These are phyloP conservation scores for Cryptomyrus ogoouensis DNA, from an alignment of 2,113 vertebrate genomes.

Conservation along the genomic window DNA sequence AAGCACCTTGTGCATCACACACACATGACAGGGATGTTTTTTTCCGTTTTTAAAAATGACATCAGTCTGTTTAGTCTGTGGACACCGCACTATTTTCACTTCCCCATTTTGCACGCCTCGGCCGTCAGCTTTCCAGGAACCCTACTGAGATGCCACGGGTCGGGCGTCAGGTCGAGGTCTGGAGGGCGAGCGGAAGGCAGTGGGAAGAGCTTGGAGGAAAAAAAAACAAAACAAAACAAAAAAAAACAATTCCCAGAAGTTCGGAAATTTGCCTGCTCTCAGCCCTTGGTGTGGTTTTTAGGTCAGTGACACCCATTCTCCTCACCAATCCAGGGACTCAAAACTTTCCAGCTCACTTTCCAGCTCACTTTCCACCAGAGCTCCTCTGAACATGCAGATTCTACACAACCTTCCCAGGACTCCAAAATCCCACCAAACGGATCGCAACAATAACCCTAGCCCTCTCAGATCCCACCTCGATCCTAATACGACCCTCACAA, in stretches of 20 bases:
- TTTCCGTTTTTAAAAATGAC: neutral
- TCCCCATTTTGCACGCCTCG: neutral
- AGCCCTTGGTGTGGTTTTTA: neutral
- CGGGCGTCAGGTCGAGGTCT: neutral
- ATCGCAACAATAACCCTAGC: neutral
- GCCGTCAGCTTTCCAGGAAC: neutral
- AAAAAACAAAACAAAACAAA: neutral
- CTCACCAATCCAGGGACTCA: neutral
- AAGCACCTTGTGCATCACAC: neutral
- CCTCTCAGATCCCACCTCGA: neutral
- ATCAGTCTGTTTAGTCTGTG: slow-evolving; percentile 1
- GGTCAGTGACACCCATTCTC: neutral
- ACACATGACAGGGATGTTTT: neutral
- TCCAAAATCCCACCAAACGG: neutral
- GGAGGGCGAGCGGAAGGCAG: neutral
- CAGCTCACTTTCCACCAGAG: neutral
- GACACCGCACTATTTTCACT: neutral
- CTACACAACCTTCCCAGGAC: neutral
- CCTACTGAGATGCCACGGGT: neutral
- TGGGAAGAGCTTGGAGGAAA: neutral
- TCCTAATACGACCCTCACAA: neutral
- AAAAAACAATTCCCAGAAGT: neutral
- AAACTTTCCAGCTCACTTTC: neutral
- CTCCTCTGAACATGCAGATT: neutral
- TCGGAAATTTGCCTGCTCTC: neutral